Evolutionary conservation across 35 echinoderm and acorn worm genomes (phyloP), one percentile per base, ranked within the genome.

Genomic region (Chiridota heheva): DNA sequence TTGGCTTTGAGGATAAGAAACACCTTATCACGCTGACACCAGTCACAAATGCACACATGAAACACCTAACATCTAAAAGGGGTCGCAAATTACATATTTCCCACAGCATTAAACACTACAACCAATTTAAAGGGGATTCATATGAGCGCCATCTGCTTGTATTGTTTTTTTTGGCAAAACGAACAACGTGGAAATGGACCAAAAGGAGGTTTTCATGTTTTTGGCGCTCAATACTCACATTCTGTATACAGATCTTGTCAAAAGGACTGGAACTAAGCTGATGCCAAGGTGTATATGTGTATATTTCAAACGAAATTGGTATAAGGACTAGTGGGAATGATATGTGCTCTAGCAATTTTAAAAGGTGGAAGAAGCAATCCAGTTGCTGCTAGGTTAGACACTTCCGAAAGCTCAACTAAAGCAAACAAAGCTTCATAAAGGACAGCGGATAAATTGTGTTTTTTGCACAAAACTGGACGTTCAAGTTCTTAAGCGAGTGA

Each of bases 281-380:
- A 4, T 59, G 56, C 20, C n/a, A 16, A 59, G 56, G 15, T 29
- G 56, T 5, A 59, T 59, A 2, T 59, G 15, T 29, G 56, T 5
- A 59, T 59, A 2, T 59, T 59, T 16, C 56, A 59, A 16, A 29
- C 31, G 15, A 59, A 59, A 29, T 59, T 59, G 15, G 56, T 59
- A 2, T 20, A 59, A 16, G 56, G 56, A 59, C 56, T 59, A 25
- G 56, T 59, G n/a, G 56, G 56, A 2, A 59, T 25, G n/a, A 29
- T 59, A 59, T 25, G 20, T 4, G 56, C 56, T 15, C 56, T 29
- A 4, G 56, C 56, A 20, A 59, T 59, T 16, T 5, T 5, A 2
- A 59, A 59, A 59, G 56, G 56, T 2, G 56, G 56, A 59, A 59
- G 56, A 59, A 59, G 56, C 56, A 59, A 59, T 59, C 56, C 56